Conservation (phyloP, 1,140 invertebrate species). For the Aphelinus certus region DNA sequence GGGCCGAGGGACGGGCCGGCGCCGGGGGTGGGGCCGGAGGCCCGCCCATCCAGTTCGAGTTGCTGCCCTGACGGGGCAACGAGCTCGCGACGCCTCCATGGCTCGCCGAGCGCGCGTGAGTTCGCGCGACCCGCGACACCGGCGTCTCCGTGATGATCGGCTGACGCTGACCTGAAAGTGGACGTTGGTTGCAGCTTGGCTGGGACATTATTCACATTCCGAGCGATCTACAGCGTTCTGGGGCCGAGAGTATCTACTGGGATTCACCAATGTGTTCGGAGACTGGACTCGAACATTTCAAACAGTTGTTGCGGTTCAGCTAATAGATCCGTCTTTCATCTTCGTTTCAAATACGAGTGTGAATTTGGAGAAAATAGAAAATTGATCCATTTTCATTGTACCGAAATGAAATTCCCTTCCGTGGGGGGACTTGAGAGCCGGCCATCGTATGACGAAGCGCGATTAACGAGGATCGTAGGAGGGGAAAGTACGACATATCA, state of each 20-base stretch:
- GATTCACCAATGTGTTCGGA: not conserved
- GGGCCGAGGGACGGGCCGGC: slow-evolving; percentile 67
- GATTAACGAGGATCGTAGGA: too few relatives aligned
- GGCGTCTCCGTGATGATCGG: slow-evolving; percentile 18
- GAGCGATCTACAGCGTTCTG: not conserved
- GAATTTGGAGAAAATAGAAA: too few relatives aligned
- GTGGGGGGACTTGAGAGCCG: too few relatives aligned
- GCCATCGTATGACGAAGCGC: too few relatives aligned
- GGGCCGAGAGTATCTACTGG: too few relatives aligned
- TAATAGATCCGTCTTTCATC: too few relatives aligned
- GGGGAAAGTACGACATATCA: too few relatives aligned
- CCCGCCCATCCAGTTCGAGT: slow-evolving; percentile 14
- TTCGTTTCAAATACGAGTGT: too few relatives aligned
- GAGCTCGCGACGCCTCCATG: slow-evolving; percentile 75
- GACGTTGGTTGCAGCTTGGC: slow-evolving; percentile 16
- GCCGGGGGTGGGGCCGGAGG: slow-evolving; percentile 12
- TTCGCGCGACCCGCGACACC: slow-evolving; percentile 52
- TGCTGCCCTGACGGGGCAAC: slow-evolving; percentile 17
- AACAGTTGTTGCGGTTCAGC: slow-evolving; percentile 6
- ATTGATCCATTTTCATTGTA: too few relatives aligned
- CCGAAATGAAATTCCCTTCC: too few relatives aligned
- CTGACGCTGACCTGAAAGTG: slow-evolving; percentile 4
- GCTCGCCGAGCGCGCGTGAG: slow-evolving; percentile 80
- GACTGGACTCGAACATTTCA: not conserved
- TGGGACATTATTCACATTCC: not conserved